Evolutionary conservation across 2,888 invertebrate genomes (phyloP), one percentile per base, ranked within the genome.

Genomic region (Synanthedon formicaeformis): DNA sequence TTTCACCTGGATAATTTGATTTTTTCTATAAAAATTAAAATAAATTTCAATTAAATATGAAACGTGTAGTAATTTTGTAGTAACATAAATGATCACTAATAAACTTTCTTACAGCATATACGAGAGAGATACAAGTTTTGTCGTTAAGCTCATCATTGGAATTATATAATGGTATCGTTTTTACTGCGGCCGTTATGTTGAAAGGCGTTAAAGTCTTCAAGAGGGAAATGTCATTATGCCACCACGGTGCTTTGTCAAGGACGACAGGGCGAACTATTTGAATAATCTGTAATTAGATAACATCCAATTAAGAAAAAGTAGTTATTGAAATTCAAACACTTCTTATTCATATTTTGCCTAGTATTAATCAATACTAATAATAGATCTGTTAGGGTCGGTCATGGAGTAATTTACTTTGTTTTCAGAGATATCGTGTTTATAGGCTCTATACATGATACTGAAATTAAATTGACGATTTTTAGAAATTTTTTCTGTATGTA

Each of bases 201-300:
- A 87, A 84, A 0, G 83, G 78, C 11, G 75, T 40, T 16, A 86
- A 58, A 0, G 81, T 78, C 57, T 77, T 80, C 65, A 84, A 63
- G n/a, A 87, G 57, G 0, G 75, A 73, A 50, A 87, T 75, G 55
- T 84, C 85, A 2, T 72, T 76, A 27, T 64, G 65, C 82, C 82
- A 84, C 80, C 80, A 81, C 51, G 72, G 66, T 0, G 69, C 71
- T 2, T 67, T 63, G 52, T 70, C 81, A 57, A 76, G 73, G 57
- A 78, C 75, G 56, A 60, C 66, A 0, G 86, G 84, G 5, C 74
- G 73, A 3, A 81, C 71, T 40, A 86, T 71, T 73, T 78, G 69
- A 41, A 84, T 71, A 2, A 86, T 60, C 86, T 86, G 57, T 50
- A 50, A 50, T 11, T 52, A 50, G 8, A 41, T 2, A 50, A 51